Conservation (phyloP, 2,888 invertebrate genomes). For the Oscheius onirici region DNA sequence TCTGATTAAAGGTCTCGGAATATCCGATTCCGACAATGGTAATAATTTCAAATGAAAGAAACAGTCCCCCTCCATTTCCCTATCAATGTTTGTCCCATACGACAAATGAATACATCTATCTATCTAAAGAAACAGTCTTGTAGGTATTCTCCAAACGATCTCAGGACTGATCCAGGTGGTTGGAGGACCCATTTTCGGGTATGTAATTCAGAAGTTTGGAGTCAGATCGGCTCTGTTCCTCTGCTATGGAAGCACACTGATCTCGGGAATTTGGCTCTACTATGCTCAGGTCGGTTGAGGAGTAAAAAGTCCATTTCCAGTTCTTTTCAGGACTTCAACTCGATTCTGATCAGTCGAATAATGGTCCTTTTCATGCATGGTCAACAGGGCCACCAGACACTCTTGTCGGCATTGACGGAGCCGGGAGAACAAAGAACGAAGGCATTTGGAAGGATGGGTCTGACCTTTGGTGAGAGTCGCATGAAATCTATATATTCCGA, state of each 20-base stretch:
- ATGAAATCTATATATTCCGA: not conserved
- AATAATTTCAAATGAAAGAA: no score
- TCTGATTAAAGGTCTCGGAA: slow-evolving; percentile 47
- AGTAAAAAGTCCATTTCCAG: not conserved
- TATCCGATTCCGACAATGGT: slow-evolving; percentile 58
- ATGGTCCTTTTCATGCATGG: slow-evolving; percentile 63
- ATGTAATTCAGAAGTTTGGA: slow-evolving; percentile 56
- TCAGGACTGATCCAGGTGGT: slow-evolving; percentile 62
- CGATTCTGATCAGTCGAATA: slow-evolving; percentile 51
- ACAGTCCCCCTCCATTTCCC: no score
- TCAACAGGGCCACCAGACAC: slow-evolving; percentile 62
- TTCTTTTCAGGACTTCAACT: slow-evolving; percentile 48
- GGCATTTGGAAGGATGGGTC: slow-evolving; percentile 62
- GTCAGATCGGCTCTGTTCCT: slow-evolving; percentile 48
- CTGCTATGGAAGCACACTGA: slow-evolving; percentile 47
- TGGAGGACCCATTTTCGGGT: slow-evolving; percentile 61
- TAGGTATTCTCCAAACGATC: slow-evolving; percentile 59
- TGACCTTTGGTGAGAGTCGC: slow-evolving; percentile 53
- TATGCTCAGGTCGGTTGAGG: slow-evolving; percentile 47
- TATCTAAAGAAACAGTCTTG: not conserved
- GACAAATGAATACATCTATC: no score
- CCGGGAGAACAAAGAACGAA: slow-evolving; percentile 63
- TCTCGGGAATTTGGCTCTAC: slow-evolving; percentile 49
- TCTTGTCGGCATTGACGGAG: slow-evolving; percentile 57
- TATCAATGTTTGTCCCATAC: no score